These are phyloP conservation scores for Lordiphosa clarofinis DNA, from an alignment of 1,140 invertebrate species.

Conservation along the genomic window DNA sequence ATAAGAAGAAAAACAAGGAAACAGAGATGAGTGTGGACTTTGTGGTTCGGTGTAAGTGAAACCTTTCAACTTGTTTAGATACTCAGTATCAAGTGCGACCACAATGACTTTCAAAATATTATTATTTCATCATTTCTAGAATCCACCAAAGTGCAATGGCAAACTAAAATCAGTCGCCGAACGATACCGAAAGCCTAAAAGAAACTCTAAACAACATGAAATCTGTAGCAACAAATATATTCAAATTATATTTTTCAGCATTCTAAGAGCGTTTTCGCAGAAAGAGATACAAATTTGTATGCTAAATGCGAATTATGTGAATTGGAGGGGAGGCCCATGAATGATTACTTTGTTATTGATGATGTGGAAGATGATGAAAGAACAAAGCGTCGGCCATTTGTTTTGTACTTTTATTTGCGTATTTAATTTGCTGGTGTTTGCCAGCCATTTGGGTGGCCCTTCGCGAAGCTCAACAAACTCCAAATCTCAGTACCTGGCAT, in stretches of 20 bases:
- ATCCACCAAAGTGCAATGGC: no score
- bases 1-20: no score
- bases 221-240: constrained; percentile 17
- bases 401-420: constrained; percentile 12
- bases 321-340: constrained; percentile 2
- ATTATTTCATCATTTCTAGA: no score
- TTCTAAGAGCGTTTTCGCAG: constrained; percentile 52
- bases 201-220: no score
- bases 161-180: no score
- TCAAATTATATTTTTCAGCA: constrained; percentile 9
- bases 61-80: no score
- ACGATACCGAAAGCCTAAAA: no score
- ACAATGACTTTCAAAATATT: no score
- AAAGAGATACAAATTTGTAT: constrained; percentile 51
- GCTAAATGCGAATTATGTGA: constrained; percentile 24
- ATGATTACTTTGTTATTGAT: constrained; percentile 35
- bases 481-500: constrained; percentile 28
- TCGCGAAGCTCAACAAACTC: constrained; percentile 44
- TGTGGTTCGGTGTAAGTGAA: no score
- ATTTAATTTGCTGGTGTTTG: constrained; percentile 6
- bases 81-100: no score
- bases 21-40: no score
- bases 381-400: constrained; percentile 57
- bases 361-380: constrained; percentile 52
- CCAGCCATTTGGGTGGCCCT: constrained; percentile 25